Percentiles rank a stretch among this genome's conserved stretches.
These are phyloP conservation scores for Leptodactylus fallax DNA, from an alignment of 2,797 vertebrate species.

Conservation along the genomic window DNA sequence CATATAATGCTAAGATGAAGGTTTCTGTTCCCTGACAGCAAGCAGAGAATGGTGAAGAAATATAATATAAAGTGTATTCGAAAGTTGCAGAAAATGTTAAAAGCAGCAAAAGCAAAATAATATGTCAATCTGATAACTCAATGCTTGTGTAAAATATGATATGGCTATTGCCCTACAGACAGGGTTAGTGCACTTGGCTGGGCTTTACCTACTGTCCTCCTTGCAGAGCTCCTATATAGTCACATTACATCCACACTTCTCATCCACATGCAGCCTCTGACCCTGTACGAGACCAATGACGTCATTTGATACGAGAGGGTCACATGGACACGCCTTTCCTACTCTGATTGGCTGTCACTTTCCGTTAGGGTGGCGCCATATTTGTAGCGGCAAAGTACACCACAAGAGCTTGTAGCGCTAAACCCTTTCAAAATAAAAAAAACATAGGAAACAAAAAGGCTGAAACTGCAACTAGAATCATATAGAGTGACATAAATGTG, in stretches of 20 bases:
- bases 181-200: no score
- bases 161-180: no score
- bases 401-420: no score
- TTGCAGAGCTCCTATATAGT: no score
- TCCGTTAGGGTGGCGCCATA: not conserved
- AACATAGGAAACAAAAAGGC: not conserved
- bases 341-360: not conserved
- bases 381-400: not conserved
- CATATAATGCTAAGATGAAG: no score
- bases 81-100: not conserved
- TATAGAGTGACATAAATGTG: rapidly evolving
- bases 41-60: not conserved
- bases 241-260: not conserved
- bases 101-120: no score
- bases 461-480: not conserved
- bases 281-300: not conserved
- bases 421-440: no score
- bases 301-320: not conserved
- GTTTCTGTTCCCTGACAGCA: no score
- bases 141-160: no score
- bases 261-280: not conserved
- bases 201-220: no score
- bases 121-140: no score
- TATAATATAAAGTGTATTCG: not conserved
- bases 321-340: not conserved